Conservation (phyloP, 2,797 vertebrate species). For the Rhinatrema bivittatum region DNA sequence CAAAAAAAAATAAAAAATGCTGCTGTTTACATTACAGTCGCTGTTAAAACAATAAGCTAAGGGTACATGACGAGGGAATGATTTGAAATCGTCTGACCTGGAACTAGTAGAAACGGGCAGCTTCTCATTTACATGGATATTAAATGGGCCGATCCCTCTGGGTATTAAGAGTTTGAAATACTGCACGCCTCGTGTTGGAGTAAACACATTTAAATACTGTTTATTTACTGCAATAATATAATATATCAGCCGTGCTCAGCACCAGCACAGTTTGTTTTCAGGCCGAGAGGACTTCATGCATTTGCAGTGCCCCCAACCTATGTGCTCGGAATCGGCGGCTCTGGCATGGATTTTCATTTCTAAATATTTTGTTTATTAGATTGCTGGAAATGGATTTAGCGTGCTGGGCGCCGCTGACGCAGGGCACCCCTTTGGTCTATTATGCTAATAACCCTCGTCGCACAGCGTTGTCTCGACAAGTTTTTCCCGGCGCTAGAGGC, state of each 20-base stretch:
- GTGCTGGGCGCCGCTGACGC: constrained; percentile 3
- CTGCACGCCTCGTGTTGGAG: constrained; percentile 15
- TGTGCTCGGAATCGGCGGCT: constrained; percentile 14
- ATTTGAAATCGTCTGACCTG: constrained; percentile 33
- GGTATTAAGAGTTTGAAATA: constrained; percentile 40
- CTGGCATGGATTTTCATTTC: background rate
- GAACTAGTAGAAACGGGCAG: constrained; percentile 8
- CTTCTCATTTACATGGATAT: constrained; percentile 44
- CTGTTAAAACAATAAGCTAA: constrained; percentile 29
- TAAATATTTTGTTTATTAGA: constrained; percentile 24
- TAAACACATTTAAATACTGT: constrained; percentile 24
- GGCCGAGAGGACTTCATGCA: constrained; percentile 23
- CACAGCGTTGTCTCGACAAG: background rate
- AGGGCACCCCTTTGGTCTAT: constrained; percentile 14
- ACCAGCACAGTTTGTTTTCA: constrained; percentile 28
- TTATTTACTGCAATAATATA: constrained; percentile 13
- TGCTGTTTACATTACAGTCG: constrained; percentile 6
- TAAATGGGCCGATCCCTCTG: constrained; percentile 35
- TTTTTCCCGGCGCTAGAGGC: too few relatives aligned
- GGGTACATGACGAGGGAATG: constrained; percentile 16
- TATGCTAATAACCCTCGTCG: constrained; percentile 17
- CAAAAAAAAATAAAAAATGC: background rate
- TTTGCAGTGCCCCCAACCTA: constrained; percentile 14
- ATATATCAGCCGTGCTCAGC: constrained; percentile 19
- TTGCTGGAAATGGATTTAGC: constrained; percentile 21